phyloP scores from a whole-genome alignment of 2,888 invertebrate species.

The Sarcophaga subvicina region DNA sequence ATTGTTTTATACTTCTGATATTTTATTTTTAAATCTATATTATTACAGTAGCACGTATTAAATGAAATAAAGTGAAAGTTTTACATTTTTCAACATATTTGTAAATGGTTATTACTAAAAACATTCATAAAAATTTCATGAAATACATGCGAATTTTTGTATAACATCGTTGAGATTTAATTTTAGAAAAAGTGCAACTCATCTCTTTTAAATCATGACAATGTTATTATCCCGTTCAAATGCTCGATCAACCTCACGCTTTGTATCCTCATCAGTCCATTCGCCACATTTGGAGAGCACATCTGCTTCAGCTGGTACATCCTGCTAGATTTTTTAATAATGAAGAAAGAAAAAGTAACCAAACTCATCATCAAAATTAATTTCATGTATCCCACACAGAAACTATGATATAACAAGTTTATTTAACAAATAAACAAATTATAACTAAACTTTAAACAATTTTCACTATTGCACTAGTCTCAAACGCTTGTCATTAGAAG shows the following conservation, averaged over 20 bases:
- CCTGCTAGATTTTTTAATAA: slow-evolving; percentile 69
- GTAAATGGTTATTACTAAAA: neutral
- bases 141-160: neutral
- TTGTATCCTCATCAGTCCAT: slow-evolving; percentile 80
- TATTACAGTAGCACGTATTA: neutral
- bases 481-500: neutral
- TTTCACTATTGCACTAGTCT: neutral
- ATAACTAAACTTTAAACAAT: neutral
- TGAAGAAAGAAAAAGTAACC: slow-evolving; percentile 1
- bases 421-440: slow-evolving; percentile 1
- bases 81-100: neutral
- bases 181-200: neutral
- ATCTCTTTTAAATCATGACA: slow-evolving; percentile 76
- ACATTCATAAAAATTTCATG: neutral
- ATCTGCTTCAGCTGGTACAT: slow-evolving; percentile 76
- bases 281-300: slow-evolving; percentile 79
- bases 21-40: neutral
- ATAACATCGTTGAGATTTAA: neutral
- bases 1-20: neutral
- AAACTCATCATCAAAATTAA: neutral
- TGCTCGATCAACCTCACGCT: slow-evolving; percentile 78
- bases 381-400: neutral
- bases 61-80: neutral
- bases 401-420: neutral
- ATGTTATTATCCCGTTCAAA: slow-evolving; percentile 79